Base-by-base conservation (phyloP, 2,888 invertebrate species). In the Zhengitettix transpicula region DNA sequence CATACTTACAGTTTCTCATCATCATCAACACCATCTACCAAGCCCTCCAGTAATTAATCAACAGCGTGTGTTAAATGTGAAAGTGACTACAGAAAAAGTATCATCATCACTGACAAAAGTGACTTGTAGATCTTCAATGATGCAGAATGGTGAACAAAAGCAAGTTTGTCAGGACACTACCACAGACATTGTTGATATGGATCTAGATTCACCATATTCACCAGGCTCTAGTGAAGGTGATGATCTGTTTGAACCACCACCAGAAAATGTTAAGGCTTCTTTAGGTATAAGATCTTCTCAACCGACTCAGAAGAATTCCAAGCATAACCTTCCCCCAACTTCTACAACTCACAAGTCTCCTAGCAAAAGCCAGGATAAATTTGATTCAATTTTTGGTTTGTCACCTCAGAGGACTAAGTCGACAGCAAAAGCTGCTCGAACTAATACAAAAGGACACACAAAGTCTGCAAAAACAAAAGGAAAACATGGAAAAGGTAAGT, bases 191-290 rank as follows among this genome's bases (percentile, higher is more conserved):
- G 67, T 79, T 56, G 80, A 79, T 65, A 79, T 83, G 73, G 87
- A 87, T 66, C 81, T 85, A 70, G 85, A 85, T 65, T 90, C 91
- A 28, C 93, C 92, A 0, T 91, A 92, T 75, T 90, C 90, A 56
- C 91, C 91, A 0, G 90, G 88, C 55, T 89, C 89, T n/a, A 87
- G 85, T 67, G 87, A 91, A 72, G 89, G 88, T 70, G 89, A 90
- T 67, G 90, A 91, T 71, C 78, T 91, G 64, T 91, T 91, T 74
- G 86, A 87, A 72, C 90, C 90, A 57, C 89, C 87, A 40, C 71
- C 77, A 54, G 73, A 74, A 9, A 55, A 40, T 55, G 63, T 66
- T 42, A 66, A 66, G 11, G 64, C 66, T 47, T 61, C 66, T 15
- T 66, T 66, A 41, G 67, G 62, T 17, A 59, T 47, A 12, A 12